Percentiles rank a stretch among this genome's conserved stretches.
Evolutionary conservation across 2,797 vertebrate species (phyloP).

Genomic region (Gallinago nigripennis): DNA sequence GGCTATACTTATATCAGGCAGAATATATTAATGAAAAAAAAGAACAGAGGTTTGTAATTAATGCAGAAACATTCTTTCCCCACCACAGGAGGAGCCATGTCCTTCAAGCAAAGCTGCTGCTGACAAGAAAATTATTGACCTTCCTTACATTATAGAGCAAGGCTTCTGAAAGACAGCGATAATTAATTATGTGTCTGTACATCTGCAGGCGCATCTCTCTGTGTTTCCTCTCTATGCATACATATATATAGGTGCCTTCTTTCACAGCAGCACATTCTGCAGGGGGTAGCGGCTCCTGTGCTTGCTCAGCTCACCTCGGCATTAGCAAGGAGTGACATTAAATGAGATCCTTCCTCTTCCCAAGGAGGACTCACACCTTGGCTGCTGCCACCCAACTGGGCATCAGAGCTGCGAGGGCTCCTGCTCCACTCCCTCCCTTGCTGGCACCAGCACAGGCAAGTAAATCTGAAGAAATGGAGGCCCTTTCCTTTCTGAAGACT

Average conservation of each 20-base stretch:
- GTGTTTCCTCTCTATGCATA: fast-evolving
- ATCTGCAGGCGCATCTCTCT: fast-evolving
- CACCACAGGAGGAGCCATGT: background rate
- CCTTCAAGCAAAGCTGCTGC: background rate
- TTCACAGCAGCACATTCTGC: background rate
- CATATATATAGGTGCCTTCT: fast-evolving
- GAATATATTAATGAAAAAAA: background rate
- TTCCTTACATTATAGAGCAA: background rate
- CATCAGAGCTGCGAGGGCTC: background rate
- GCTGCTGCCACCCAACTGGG: background rate
- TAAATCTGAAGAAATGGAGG: background rate
- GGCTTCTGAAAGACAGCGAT: background rate
- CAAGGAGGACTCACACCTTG: background rate
- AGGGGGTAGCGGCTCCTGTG: fast-evolving
- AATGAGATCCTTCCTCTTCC: background rate
- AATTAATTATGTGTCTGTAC: background rate
- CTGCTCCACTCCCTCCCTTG: background rate
- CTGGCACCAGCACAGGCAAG: background rate
- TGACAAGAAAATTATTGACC: background rate
- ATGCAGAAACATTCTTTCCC: background rate
- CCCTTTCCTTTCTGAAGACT: background rate
- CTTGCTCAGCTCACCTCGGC: background rate
- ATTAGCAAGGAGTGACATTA: fast-evolving
- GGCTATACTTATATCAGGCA: background rate
- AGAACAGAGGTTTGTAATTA: background rate